Evolutionary conservation across 2,113 vertebrate species (phyloP).

Genomic region (Caracal caracal): DNA sequence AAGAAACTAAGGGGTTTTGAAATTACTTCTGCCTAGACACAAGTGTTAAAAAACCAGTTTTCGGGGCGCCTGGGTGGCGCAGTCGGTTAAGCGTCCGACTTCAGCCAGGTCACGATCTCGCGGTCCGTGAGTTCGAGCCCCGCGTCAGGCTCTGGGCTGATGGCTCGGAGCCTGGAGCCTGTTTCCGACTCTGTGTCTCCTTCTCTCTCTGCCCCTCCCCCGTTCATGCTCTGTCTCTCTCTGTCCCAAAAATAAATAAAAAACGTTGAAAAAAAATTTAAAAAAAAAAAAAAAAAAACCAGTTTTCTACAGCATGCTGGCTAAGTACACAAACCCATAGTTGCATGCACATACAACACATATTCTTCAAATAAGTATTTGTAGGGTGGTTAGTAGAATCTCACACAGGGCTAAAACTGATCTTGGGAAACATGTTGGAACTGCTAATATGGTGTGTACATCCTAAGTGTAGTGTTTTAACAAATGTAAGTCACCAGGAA

Average conservation of each 20-base stretch:
- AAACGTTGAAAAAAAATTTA: too few species aligned
- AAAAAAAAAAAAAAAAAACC: too few species aligned
- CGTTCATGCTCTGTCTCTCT: too few species aligned
- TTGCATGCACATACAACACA: not conserved
- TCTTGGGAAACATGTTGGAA: not conserved
- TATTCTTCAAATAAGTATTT: not conserved
- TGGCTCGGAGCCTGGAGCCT: too few species aligned
- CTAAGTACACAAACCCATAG: not conserved
- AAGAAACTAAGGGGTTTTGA: not conserved
- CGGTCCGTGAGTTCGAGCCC: too few species aligned
- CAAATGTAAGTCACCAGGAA: not conserved
- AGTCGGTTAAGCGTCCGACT: too few species aligned
- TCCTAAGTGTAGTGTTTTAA: not conserved
- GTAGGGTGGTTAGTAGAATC: not conserved
- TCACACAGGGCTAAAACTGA: not conserved
- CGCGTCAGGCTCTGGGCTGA: too few species aligned
- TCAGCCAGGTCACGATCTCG: too few species aligned
- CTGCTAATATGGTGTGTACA: not conserved
- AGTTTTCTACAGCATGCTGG: not conserved
- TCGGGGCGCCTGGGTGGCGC: too few species aligned
- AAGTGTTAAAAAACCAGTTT: constrained; percentile 35
- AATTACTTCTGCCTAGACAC: constrained; percentile 34
- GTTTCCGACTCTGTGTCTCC: too few species aligned
- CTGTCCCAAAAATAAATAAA: too few species aligned
- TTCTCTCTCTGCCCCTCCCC: too few species aligned